Conservation (phyloP, 1,140 invertebrate species). For the Cheumatopsyche charites region DNA sequence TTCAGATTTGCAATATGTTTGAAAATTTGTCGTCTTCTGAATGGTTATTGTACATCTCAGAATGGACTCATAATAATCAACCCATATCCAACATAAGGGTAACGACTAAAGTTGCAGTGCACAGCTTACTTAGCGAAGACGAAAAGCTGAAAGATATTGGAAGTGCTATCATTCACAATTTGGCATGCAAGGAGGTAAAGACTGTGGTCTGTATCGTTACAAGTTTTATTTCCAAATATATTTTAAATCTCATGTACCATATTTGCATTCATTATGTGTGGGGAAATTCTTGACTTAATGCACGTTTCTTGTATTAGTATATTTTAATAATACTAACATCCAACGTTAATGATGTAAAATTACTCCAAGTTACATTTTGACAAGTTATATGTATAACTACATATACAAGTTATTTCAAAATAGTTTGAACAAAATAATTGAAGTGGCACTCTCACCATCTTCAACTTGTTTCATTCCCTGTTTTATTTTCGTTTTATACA, state of each 20-base stretch:
- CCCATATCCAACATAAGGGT: conserved; percentile 87
- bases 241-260: conserved; percentile 51
- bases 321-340: too few relatives aligned
- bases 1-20: conserved; percentile 93
- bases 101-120: conserved; percentile 88
- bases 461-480: too few relatives aligned
- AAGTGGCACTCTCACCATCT: too few relatives aligned
- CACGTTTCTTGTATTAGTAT: too few relatives aligned
- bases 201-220: conserved; percentile 85
- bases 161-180: conserved; percentile 86
- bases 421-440: too few relatives aligned
- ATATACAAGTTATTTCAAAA: too few relatives aligned
- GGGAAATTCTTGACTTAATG: too few relatives aligned
- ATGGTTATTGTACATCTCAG: conserved; percentile 91
- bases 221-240: not conserved
- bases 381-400: too few relatives aligned
- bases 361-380: too few relatives aligned
- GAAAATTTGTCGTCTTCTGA: conserved; percentile 88
- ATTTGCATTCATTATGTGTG: conserved; percentile 37
- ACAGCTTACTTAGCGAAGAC: conserved; percentile 78
- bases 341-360: too few relatives aligned
- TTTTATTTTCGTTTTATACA: too few relatives aligned
- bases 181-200: conserved; percentile 95
- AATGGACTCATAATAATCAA: conserved; percentile 79
- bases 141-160: conserved; percentile 77